Base-by-base conservation (phyloP, 2,888 invertebrate species). In the Oscheius sp. region DNA sequence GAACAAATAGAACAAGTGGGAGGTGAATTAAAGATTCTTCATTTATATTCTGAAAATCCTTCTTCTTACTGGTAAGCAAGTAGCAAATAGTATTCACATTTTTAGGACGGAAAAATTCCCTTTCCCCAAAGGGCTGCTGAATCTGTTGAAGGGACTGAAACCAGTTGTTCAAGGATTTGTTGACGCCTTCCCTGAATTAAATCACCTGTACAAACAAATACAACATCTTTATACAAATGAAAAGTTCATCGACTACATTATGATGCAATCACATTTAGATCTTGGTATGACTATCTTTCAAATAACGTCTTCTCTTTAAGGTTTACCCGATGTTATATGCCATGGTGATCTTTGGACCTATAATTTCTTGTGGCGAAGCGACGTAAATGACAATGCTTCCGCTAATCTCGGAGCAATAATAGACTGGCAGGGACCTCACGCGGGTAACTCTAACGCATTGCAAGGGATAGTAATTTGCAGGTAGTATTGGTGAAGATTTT, bases 281-380 rank as follows among this genome's bases (percentile, higher is more conserved):
- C 17, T 66, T 5, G 66, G 66, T 66, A 24, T 9, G 36, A 54
- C n/a, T n/a, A 33, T n/a, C 5, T 30, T 54, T 33, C 12, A 54
- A 33, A 36, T 30, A 54, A 4, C 32, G 3, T 9, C 3, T n/a
- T n/a, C 6, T 8, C 5, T 5, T 51, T 28, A n/a, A 62, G 62
- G 62, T 17, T 26, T 67, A 14, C 61, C 67, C n/a, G 73, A 74
- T 41, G 73, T 73, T 36, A 64, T 77, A 14, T 74, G 77, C 22
- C 77, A 77, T 59, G 77, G 77, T 8, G 77, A 77, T 51, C 65
- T 77, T 12, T 77, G 77, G 77, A 71, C 72, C 20, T 77, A 77
- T 51, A 77, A 77, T 30, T 54, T 77, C 9, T 61, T 77, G 68
- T 77, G 77, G 77, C 45, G 70, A 6, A 14, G 47, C 9, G 50